These are phyloP conservation scores for Spisula subtruncata DNA, from an alignment of 2,888 invertebrate species.

Conservation along the genomic window DNA sequence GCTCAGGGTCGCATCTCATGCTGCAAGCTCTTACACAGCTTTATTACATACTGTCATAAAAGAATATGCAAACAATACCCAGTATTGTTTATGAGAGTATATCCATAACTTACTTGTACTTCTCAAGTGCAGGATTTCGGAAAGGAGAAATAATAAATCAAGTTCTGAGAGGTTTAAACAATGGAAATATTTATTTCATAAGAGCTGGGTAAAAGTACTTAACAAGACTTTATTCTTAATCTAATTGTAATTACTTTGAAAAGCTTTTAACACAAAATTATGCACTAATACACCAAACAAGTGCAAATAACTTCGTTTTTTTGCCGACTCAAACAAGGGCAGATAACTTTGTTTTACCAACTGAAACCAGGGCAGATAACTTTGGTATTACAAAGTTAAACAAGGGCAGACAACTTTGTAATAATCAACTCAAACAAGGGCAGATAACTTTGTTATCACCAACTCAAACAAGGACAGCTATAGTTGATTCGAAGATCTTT, in stretches of 20 bases:
- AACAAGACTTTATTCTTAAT: neutral
- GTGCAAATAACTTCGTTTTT: no score
- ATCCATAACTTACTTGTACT: slow-evolving; percentile 8
- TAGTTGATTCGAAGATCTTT: no score
- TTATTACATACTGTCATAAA: neutral
- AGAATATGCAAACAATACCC: neutral
- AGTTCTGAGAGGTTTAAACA: neutral
- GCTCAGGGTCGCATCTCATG: neutral
- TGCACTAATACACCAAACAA: no score
- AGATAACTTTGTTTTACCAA: no score
- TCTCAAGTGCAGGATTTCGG: neutral
- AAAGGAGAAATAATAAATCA: slow-evolving; percentile 1
- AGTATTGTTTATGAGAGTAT: neutral
- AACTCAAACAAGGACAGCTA: neutral
- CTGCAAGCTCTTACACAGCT: neutral
- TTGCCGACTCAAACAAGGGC: no score
- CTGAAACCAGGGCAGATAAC: no score
- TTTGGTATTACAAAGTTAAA: no score
- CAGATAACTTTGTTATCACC: neutral
- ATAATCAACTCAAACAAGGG: no score
- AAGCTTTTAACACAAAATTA: neutral
- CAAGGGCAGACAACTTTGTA: no score
- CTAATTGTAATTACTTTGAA: neutral
- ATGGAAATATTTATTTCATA: neutral
- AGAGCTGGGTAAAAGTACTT: neutral